These are phyloP conservation scores for Chiloscyllium plagiosum DNA, from an alignment of 2,113 vertebrate species.

Conservation along the genomic window DNA sequence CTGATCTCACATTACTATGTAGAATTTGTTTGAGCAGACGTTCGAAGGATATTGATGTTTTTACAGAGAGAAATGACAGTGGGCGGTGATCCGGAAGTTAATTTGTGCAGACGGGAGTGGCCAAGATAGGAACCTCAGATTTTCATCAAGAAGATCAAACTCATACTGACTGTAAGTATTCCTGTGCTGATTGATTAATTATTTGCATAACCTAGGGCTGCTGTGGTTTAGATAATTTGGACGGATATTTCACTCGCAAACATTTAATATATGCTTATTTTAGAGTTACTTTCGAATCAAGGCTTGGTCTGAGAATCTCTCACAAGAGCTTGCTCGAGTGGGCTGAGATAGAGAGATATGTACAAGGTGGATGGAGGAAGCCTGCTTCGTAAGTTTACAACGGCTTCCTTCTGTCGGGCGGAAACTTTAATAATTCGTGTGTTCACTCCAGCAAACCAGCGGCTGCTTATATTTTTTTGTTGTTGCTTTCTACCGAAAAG, in stretches of 20 bases:
- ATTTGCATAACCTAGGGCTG: neutral
- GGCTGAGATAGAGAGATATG: neutral
- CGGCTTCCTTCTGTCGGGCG: neutral
- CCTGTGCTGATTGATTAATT: neutral
- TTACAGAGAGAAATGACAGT: neutral
- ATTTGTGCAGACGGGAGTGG: neutral
- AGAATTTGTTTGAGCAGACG: neutral
- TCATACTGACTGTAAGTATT: neutral
- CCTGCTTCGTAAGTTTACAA: neutral
- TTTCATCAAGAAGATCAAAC: neutral
- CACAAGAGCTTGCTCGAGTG: too few relatives aligned
- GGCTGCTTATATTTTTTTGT: neutral
- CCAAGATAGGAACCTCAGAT: neutral
- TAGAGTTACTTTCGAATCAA: neutral
- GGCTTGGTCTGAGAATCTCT: neutral
- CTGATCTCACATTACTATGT: neutral
- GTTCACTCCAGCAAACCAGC: neutral
- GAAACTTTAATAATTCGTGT: neutral
- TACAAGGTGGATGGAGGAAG: neutral
- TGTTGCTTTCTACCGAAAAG: too few relatives aligned
- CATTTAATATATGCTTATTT: neutral
- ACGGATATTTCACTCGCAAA: neutral
- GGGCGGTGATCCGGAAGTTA: neutral
- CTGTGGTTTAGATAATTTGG: neutral
- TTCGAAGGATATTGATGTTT: neutral